Conservation (phyloP, 2,113 vertebrate genomes). For the Psophia crepitans region DNA sequence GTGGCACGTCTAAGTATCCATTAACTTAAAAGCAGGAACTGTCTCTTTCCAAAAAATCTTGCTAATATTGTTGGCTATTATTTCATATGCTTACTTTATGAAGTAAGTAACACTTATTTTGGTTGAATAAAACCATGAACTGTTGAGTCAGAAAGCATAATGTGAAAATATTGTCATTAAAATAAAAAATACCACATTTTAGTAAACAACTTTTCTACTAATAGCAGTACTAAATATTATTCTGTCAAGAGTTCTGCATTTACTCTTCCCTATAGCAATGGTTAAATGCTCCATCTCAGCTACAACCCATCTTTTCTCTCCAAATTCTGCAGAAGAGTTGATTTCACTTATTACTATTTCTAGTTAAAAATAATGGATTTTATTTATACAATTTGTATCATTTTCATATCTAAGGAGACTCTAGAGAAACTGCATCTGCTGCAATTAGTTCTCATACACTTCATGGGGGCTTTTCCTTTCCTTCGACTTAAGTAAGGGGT, state of each 20-base stretch:
- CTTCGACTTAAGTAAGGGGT: background rate
- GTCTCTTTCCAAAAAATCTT: background rate
- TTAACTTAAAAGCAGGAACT: background rate
- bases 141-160: background rate
- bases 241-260: no score
- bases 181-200: background rate
- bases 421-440: background rate
- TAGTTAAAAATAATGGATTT: background rate
- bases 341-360: background rate
- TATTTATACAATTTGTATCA: background rate
- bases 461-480: background rate
- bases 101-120: background rate
- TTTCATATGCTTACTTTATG: background rate
- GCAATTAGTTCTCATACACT: background rate
- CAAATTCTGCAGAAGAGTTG: no score
- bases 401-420: background rate
- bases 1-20: background rate
- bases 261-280: no score
- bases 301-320: no score
- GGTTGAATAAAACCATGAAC: background rate
- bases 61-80: background rate
- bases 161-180: background rate
- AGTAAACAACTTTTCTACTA: background rate
- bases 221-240: no score
- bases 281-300: no score